Percentiles rank a stretch among this genome's conserved stretches.
These are phyloP conservation scores for Diabrotica balteata DNA, from an alignment of 2,888 invertebrate species.

Conservation along the genomic window DNA sequence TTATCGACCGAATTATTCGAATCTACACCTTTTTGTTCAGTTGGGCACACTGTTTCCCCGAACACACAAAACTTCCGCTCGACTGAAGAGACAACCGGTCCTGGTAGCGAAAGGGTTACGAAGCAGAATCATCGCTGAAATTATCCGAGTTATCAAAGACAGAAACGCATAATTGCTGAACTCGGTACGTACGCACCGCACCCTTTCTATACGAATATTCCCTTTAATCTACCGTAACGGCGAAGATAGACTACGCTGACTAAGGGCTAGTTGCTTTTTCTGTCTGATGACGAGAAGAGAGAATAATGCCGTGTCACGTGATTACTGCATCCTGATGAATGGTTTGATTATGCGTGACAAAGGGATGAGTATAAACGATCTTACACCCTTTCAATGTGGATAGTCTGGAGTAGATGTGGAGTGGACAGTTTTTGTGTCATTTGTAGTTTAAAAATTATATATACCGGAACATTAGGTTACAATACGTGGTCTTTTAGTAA, in stretches of 20 bases:
- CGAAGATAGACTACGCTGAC: conserved; percentile 34
- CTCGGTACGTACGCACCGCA: conserved; percentile 35
- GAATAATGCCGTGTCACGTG: conserved; percentile 18
- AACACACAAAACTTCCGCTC: not conserved
- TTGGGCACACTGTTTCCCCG: not conserved
- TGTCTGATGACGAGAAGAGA: conserved; percentile 10
- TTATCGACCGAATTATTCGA: too few species aligned
- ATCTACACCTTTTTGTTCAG: too few species aligned
- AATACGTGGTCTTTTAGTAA: too few species aligned
- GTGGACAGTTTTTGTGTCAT: too few species aligned
- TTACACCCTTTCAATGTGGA: not conserved
- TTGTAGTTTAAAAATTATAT: too few species aligned
- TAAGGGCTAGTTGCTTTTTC: conserved; percentile 28
- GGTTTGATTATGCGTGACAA: conserved; percentile 12
- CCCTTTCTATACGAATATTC: conserved; percentile 18
- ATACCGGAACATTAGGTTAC: too few species aligned
- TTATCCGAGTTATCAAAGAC: conserved; percentile 35
- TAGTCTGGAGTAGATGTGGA: too few species aligned
- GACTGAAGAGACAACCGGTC: not conserved
- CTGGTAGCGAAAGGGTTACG: conserved; percentile 24
- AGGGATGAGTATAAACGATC: conserved; percentile 10
- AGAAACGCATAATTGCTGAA: conserved; percentile 43
- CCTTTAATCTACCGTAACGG: conserved; percentile 29
- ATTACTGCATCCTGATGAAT: conserved; percentile 15
- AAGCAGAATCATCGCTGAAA: conserved; percentile 24